A percentile compares a stretch with the other conserved stretches of the same genome.
Evolutionary conservation across 2,797 vertebrate species (phyloP).

Genomic region (Falco concolor): DNA sequence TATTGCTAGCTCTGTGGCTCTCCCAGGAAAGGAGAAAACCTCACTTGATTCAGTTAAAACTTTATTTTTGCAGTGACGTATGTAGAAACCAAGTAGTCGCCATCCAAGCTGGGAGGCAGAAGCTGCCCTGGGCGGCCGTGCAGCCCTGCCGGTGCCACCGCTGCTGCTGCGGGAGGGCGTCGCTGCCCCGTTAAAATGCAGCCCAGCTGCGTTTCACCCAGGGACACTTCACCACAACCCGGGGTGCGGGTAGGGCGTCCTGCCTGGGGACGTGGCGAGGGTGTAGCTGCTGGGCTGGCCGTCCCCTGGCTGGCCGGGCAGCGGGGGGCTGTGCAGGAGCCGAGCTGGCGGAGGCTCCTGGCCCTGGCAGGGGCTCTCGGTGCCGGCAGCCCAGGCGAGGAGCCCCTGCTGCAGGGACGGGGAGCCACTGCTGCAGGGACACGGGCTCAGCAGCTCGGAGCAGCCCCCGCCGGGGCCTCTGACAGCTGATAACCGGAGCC

Average conservation of each 20-base stretch:
- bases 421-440: too few relatives aligned
- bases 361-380: not conserved
- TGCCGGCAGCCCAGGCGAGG: not conserved
- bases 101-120: not conserved
- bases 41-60: not conserved
- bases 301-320: not conserved
- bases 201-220: not conserved
- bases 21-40: not conserved
- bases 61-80: not conserved
- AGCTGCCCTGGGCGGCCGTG: not conserved
- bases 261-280: not conserved
- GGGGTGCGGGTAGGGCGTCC: not conserved
- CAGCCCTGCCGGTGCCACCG: not conserved
- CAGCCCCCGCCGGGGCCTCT: conserved; percentile 33
- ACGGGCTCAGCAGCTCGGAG: not conserved
- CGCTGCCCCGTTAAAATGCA: rapidly evolving
- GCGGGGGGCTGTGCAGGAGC: not conserved
- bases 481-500: conserved; percentile 52
- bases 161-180: not conserved
- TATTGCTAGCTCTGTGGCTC: not conserved
- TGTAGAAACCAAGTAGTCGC: not conserved
- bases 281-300: not conserved
- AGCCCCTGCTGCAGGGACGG: not conserved
- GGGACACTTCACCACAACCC: not conserved
- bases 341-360: not conserved